Evolutionary conservation across 2,888 invertebrate genomes (phyloP).

Genomic region (Bombyx huttoni): DNA sequence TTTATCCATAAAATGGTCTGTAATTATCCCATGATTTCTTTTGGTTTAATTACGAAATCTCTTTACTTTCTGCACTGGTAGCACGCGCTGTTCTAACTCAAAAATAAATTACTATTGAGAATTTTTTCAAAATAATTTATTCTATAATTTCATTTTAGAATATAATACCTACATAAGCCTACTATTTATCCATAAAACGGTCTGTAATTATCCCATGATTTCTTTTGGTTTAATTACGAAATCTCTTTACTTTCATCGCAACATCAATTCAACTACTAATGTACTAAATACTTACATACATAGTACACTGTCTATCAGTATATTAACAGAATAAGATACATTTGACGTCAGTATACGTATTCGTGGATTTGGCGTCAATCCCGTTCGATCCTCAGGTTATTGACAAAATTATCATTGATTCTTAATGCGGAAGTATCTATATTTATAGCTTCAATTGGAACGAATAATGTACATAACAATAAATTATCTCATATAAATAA

Average conservation of each 20-base stretch:
- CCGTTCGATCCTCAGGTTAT: background rate
- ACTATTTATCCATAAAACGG: background rate
- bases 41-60: too few species aligned
- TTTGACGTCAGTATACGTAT: background rate
- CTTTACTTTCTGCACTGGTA: background rate
- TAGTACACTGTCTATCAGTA: too few species aligned
- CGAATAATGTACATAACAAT: too few species aligned
- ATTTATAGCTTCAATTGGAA: background rate
- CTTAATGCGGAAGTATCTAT: background rate
- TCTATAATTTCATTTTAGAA: background rate
- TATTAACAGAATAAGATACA: background rate
- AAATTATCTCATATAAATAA: too few species aligned
- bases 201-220: too few species aligned
- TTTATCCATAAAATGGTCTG: background rate
- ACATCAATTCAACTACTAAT: too few species aligned
- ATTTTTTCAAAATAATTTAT: background rate
- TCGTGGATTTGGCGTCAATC: background rate
- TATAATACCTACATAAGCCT: too few species aligned
- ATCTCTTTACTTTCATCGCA: too few species aligned
- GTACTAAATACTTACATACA: too few species aligned
- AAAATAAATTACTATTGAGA: background rate
- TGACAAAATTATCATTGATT: background rate
- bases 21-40: too few species aligned
- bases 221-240: too few species aligned
- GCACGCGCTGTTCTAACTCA: background rate